Conservation (phyloP, 2,113 vertebrate species). For the Halichoeres trimaculatus region DNA sequence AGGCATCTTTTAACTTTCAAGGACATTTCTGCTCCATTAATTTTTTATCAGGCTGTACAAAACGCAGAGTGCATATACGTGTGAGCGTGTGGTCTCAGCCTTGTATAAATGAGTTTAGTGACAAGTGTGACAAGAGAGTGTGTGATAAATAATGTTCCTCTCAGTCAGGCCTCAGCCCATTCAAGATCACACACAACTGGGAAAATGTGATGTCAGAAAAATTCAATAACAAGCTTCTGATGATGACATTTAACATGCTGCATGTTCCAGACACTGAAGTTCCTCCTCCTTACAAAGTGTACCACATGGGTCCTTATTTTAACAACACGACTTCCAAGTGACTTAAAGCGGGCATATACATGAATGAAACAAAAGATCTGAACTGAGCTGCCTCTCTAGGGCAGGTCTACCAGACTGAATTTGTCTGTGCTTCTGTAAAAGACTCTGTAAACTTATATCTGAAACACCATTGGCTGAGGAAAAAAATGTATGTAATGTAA, state of each 20-base stretch:
- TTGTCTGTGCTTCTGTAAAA: too few relatives aligned
- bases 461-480: too few relatives aligned
- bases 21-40: slow-evolving; percentile 70
- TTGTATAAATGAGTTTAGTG: slow-evolving; percentile 46
- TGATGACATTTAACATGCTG: background rate
- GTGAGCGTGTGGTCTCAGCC: slow-evolving; percentile 13
- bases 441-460: too few relatives aligned
- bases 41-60: slow-evolving; percentile 55
- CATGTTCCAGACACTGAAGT: background rate
- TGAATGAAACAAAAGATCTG: too few relatives aligned
- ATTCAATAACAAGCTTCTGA: background rate
- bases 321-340: background rate
- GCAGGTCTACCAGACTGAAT: too few relatives aligned
- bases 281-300: background rate
- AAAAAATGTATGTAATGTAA: too few relatives aligned
- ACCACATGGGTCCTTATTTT: background rate
- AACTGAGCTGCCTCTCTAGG: too few relatives aligned
- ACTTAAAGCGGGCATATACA: too few relatives aligned
- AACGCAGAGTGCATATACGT: slow-evolving; percentile 56
- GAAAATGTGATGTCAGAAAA: background rate
- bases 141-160: slow-evolving; percentile 26
- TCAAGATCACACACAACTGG: background rate
- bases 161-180: slow-evolving; percentile 5
- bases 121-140: slow-evolving; percentile 38
- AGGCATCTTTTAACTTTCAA: slow-evolving; percentile 64